These are phyloP conservation scores for Myotis davidii DNA, from an alignment of 2,113 vertebrate species.

Conservation along the genomic window DNA sequence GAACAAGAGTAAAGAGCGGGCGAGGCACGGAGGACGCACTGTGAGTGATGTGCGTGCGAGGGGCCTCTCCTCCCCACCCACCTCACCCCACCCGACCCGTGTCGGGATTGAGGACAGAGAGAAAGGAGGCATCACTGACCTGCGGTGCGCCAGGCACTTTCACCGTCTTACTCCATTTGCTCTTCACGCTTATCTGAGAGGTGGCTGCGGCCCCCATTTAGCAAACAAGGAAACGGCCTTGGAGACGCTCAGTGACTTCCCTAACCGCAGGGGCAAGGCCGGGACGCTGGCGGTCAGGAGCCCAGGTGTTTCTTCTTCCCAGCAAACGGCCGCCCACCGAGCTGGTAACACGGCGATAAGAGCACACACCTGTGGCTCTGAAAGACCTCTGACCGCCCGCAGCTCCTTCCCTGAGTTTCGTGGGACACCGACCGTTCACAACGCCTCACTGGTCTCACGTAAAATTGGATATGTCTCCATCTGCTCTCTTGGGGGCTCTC, in stretches of 20 bases:
- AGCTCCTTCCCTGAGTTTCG: fast-evolving
- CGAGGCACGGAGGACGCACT: not conserved
- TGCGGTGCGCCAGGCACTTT: fast-evolving
- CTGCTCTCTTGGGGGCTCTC: not conserved
- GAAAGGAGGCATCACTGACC: not conserved
- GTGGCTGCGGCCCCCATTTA: not conserved
- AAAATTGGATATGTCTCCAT: not conserved
- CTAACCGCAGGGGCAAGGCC: not conserved
- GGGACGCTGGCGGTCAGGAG: not conserved
- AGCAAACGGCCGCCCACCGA: not conserved
- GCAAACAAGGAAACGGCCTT: not conserved
- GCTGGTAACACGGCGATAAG: not conserved
- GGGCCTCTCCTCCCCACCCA: not conserved
- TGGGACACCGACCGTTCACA: not conserved
- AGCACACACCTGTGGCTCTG: not conserved
- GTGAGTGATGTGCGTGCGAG: fast-evolving
- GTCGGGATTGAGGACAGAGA: not conserved
- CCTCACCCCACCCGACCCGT: fast-evolving
- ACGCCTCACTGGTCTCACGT: not conserved
- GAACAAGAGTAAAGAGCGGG: not conserved
- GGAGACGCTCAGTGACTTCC: not conserved
- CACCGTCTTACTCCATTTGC: not conserved
- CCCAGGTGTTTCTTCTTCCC: not conserved
- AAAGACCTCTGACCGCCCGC: not conserved
- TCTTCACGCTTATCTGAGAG: not conserved